phyloP scores from a whole-genome alignment of 2,888 invertebrate genomes.

The Pollenia angustigena region DNA sequence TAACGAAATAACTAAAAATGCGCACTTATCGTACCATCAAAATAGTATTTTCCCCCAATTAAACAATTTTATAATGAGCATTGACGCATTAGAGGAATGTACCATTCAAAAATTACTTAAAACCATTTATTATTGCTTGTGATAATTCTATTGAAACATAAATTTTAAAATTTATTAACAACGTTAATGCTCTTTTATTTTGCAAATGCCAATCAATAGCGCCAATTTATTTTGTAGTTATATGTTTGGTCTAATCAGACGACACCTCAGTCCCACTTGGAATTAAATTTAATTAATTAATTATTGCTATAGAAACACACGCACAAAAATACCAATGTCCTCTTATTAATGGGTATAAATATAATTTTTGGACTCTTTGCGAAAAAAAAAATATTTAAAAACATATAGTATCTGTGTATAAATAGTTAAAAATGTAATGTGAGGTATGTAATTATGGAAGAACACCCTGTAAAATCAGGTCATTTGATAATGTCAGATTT shows the following conservation, averaged over 20 bases:
- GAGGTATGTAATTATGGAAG: neutral
- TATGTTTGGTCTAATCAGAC: neutral
- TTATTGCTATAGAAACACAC: neutral
- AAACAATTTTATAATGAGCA: neutral
- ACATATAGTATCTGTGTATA: neutral
- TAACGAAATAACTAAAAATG: no score
- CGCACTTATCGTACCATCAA: neutral
- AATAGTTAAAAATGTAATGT: neutral
- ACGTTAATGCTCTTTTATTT: neutral
- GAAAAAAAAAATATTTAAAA: constrained; percentile 3
- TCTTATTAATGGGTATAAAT: constrained; percentile 45
- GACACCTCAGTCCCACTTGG: neutral
- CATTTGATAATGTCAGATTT: no score
- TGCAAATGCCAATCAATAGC: neutral
- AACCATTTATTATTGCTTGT: neutral
- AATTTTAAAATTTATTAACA: neutral
- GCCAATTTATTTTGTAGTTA: neutral
- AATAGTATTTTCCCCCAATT: neutral
- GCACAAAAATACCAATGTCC: neutral
- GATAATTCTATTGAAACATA: neutral
- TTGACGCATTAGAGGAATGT: no score
- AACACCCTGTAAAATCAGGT: no score
- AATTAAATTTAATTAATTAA: neutral
- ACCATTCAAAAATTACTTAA: neutral
- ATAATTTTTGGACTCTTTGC: constrained; percentile 44